Conservation (phyloP, 2,113 vertebrate genomes). For the Archocentrus centrarchus region DNA sequence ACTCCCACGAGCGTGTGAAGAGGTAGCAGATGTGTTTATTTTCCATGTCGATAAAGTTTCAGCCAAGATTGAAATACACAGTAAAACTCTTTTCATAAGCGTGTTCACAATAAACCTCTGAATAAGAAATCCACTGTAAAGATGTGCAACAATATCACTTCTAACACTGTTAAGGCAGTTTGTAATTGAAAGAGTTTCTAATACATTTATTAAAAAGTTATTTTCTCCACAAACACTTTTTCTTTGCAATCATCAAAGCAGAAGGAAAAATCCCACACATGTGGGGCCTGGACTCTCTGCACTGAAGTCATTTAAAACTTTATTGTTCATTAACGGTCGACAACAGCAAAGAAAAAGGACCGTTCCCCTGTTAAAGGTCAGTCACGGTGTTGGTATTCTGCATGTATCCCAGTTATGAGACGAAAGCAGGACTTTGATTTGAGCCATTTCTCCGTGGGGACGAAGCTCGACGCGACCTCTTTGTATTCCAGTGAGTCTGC, state of each 20-base stretch:
- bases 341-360: neutral
- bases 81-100: fast-evolving
- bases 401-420: neutral
- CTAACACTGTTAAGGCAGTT: neutral
- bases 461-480: neutral
- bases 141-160: neutral
- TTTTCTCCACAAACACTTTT: neutral
- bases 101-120: neutral
- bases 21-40: constrained; percentile 12
- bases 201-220: neutral
- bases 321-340: neutral
- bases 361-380: no score
- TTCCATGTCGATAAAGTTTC: neutral
- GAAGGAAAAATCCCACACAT: neutral
- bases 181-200: fast-evolving
- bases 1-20: neutral
- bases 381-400: fast-evolving
- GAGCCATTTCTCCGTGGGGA: neutral
- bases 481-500: neutral
- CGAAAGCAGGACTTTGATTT: neutral
- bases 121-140: neutral
- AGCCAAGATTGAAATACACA: neutral
- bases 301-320: neutral
- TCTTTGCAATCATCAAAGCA: neutral
- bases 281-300: neutral